These are phyloP conservation scores for Oenanthe melanoleuca DNA, from an alignment of 2,113 vertebrate genomes.

Conservation along the genomic window DNA sequence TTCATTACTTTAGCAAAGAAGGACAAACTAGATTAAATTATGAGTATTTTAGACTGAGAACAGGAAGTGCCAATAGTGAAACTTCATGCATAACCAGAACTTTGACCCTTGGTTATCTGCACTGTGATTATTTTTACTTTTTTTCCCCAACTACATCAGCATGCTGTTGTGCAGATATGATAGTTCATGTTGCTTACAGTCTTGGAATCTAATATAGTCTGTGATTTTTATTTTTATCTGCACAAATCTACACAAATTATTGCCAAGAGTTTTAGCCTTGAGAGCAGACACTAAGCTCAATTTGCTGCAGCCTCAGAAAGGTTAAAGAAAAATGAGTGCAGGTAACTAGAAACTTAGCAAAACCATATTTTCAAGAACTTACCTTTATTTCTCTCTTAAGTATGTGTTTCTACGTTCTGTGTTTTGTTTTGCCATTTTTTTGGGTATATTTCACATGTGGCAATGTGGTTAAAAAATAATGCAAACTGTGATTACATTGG, in stretches of 20 bases:
- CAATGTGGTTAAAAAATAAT: background rate
- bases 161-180: background rate
- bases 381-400: background rate
- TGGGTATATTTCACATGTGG: background rate
- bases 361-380: background rate
- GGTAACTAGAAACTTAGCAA: background rate
- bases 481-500: background rate
- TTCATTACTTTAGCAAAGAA: background rate
- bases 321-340: background rate
- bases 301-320: background rate
- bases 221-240: background rate
- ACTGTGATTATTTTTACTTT: background rate
- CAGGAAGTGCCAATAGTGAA: conserved; percentile 15
- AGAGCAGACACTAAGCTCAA: background rate
- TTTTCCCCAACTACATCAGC: background rate
- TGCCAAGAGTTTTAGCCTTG: background rate
- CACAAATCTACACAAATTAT: background rate
- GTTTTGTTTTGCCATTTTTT: background rate
- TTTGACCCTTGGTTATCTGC: conserved; percentile 46
- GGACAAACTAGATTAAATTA: background rate
- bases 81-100: conserved; percentile 21
- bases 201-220: background rate
- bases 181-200: background rate
- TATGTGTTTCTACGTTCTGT: background rate
- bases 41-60: background rate